These are phyloP conservation scores for Augochlorella aurata DNA, from an alignment of 2,888 invertebrate species.

Conservation along the genomic window DNA sequence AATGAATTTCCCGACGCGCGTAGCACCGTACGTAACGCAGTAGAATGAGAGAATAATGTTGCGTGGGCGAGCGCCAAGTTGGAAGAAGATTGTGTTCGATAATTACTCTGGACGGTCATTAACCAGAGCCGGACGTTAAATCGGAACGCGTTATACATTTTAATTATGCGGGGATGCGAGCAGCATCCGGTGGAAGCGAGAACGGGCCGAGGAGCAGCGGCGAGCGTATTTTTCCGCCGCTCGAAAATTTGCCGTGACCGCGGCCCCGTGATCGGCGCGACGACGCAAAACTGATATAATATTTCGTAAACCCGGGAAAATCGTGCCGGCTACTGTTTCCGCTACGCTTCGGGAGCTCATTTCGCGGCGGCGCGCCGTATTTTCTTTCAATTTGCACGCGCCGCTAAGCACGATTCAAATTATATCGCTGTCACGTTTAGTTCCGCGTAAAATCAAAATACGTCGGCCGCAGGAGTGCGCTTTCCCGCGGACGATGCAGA, in stretches of 20 bases:
- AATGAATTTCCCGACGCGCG: not conserved
- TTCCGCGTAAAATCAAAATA: constrained; percentile 39
- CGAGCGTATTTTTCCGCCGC: not conserved
- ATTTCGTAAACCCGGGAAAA: not conserved
- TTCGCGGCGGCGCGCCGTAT: constrained; percentile 1
- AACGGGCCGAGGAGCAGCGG: not conserved
- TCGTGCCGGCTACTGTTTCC: not conserved
- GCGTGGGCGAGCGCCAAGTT: not conserved
- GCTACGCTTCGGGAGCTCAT: constrained; percentile 1
- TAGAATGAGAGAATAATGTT: not conserved
- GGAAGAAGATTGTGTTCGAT: not conserved
- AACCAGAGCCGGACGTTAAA: not conserved
- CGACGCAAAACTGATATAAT: constrained; percentile 5
- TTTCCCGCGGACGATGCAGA: constrained; percentile 2
- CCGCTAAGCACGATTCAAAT: constrained; percentile 28
- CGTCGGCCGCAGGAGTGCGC: constrained; percentile 12
- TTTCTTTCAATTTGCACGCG: constrained; percentile 49
- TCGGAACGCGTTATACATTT: not conserved
- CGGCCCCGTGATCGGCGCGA: not conserved
- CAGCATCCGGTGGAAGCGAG: not conserved
- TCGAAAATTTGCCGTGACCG: not conserved
- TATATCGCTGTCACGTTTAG: constrained; percentile 25
- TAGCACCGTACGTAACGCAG: not conserved
- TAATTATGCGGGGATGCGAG: not conserved
- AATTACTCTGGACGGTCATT: not conserved